Percentiles rank a stretch among this genome's conserved stretches.
Evolutionary conservation across 23 tunicate species (phyloP).

Genomic region (Trididemnum miniatum): DNA sequence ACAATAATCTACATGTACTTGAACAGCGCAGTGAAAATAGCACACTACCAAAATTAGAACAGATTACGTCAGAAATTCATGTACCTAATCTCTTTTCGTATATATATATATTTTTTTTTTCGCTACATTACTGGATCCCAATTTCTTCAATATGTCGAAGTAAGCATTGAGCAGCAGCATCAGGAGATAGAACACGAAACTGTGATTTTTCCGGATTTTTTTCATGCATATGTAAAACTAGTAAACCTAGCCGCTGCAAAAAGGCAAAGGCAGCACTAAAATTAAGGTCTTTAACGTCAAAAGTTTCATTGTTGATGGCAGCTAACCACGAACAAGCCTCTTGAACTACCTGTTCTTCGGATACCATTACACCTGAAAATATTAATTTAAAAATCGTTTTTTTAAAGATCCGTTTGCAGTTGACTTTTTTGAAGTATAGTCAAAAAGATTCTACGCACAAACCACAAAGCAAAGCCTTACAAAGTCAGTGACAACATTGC

Average conservation of each 20-base stretch:
- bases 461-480: too few species aligned
- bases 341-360: conserved; percentile 32
- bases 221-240: background rate
- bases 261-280: conserved; percentile 38
- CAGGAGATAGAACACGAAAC: conserved; percentile 9
- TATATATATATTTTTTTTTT: too few species aligned
- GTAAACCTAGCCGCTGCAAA: conserved; percentile 31
- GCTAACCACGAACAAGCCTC: conserved; percentile 40
- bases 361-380: conserved; percentile 11
- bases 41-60: too few species aligned
- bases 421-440: too few species aligned
- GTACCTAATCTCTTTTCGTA: too few species aligned
- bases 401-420: too few species aligned
- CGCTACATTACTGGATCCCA: background rate
- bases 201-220: background rate
- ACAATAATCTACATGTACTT: too few species aligned
- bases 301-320: background rate
- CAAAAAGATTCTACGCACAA: too few species aligned
- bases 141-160: background rate
- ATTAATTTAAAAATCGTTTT: too few species aligned
- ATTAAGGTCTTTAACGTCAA: background rate
- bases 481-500: too few species aligned
- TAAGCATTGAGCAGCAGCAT: background rate
- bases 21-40: too few species aligned
- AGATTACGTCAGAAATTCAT: too few species aligned